Base-by-base conservation (phyloP, 2,113 vertebrate species). In the Pelmatolapia mariae region DNA sequence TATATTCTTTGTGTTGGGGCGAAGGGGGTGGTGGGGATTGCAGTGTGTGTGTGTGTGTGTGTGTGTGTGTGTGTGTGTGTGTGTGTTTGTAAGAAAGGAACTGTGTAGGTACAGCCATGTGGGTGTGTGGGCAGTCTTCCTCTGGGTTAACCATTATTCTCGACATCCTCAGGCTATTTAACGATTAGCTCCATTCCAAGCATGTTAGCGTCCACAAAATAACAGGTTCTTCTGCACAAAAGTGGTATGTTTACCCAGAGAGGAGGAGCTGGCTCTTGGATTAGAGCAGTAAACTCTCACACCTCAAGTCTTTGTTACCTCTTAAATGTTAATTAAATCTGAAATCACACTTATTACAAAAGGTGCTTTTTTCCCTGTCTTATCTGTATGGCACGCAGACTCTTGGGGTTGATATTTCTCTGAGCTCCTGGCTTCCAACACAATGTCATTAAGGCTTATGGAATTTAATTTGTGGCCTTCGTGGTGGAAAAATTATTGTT, bases 181-280 rank as follows among this genome's bases (percentile, higher is more conserved):
- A 71, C 7, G 15, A 76, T 92, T 84, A 71, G 19, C 57, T 85
- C 43, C 36, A 24, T 86, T 82, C 80, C 84, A 45, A 86, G 82
- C 22, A 38, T 85, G 86, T 87, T 24, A 33, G 15, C 81, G 19
- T 88, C 89, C 84, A 73, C 82, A 19, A 80, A 85, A 83, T 40
- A 87, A 89, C 91, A 90, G 92, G 82, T 93, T 95, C 87, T 54
- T 83, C 90, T 81, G 82, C 88, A 86, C 66, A n/a, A 8, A 29
- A 68, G 29, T 31, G 82, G 18, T 68, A 81, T 86, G 84, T 94
- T 94, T 89, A 88, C 88, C 29, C 50, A 52, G 10, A 85, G 82
- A 93, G 88, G 87, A 85, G 83, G 66, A 76, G 84, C 85, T 56
- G 76, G 16, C 8, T 13, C 66, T 89, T 82, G 18, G 36, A 81